Evolutionary conservation across 2,797 vertebrate species (phyloP).

Genomic region (Pyrocephalus nanus): DNA sequence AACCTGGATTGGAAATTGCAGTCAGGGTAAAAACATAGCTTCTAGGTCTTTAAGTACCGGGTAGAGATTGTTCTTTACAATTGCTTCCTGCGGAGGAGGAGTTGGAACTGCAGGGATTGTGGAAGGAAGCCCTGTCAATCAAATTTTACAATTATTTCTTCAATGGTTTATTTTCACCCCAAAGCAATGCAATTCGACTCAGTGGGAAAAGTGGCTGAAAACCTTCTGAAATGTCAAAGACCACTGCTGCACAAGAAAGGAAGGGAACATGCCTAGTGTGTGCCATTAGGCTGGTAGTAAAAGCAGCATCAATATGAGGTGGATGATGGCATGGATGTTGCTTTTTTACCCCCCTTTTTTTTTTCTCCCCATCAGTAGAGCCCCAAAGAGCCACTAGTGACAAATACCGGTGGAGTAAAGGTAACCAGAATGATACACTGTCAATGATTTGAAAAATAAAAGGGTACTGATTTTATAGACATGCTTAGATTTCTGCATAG

Average conservation of each 20-base stretch:
- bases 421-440: background rate
- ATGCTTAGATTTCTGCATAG: background rate
- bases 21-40: constrained; percentile 29
- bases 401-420: background rate
- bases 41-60: constrained; percentile 36
- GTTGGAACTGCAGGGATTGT: background rate
- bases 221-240: constrained; percentile 38
- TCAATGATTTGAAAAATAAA: constrained; percentile 18
- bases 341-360: background rate
- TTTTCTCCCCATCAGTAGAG: background rate
- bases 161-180: constrained; percentile 40
- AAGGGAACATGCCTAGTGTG: background rate
- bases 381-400: background rate
- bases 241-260: background rate
- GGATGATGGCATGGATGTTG: background rate
- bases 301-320: background rate
- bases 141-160: constrained; percentile 52
- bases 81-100: constrained; percentile 44
- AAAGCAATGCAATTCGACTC: constrained; percentile 33
- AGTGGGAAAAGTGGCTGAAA: constrained; percentile 30
- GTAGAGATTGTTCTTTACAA: constrained; percentile 48
- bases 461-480: background rate
- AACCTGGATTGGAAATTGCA: constrained; percentile 49
- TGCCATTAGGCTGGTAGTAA: constrained; percentile 8
- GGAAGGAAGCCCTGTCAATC: constrained; percentile 51